Conservation (phyloP, 2,113 vertebrate species). For the Oreotrochilus melanogaster region DNA sequence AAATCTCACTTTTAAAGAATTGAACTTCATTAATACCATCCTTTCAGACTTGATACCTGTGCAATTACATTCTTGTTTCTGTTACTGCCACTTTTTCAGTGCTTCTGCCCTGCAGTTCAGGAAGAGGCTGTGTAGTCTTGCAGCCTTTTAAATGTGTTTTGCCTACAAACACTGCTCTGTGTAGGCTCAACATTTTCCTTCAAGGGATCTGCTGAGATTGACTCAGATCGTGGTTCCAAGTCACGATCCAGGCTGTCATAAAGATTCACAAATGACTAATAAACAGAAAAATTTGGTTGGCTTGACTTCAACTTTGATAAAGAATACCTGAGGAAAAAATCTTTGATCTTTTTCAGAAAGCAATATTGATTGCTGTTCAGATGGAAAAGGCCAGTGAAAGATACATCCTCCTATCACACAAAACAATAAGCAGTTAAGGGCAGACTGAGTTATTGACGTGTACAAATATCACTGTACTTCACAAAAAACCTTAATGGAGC, state of each 20-base stretch:
- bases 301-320: not conserved
- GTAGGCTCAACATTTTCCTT: not conserved
- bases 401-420: not conserved
- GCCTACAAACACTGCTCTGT: not conserved
- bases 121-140: not conserved
- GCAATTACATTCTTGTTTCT: not conserved
- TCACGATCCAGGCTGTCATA: not conserved
- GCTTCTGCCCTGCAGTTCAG: not conserved
- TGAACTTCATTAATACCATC: not conserved
- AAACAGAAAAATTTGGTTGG: not conserved
- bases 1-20: not conserved
- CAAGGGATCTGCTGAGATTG: not conserved
- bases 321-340: not conserved
- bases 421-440: not conserved
- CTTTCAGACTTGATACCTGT: not conserved
- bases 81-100: not conserved
- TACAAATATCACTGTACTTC: not conserved
- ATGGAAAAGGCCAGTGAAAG: not conserved
- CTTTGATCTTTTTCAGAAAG: not conserved
- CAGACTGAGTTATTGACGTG: rapidly evolving
- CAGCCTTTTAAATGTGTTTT: not conserved
- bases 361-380: not conserved
- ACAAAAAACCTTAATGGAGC: not conserved
- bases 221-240: not conserved
- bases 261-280: not conserved